Conservation (phyloP, 2,888 invertebrate genomes). For the Cheilosia vulpina region DNA sequence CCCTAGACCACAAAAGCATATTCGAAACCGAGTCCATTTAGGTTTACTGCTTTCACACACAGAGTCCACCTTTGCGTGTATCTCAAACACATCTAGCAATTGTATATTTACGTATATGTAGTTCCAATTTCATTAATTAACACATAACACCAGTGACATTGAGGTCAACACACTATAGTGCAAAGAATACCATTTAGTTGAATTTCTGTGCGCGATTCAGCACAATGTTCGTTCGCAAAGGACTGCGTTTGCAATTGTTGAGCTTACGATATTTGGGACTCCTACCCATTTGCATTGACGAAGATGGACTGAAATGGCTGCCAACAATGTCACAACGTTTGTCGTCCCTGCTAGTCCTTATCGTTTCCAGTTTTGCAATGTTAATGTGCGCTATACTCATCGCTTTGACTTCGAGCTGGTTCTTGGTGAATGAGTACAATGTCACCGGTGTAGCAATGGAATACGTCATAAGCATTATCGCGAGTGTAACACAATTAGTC, state of each 20-base stretch:
- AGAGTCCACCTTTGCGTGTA: too few relatives aligned
- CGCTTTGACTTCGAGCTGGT: not conserved
- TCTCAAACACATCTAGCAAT: too few relatives aligned
- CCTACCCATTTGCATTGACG: not conserved
- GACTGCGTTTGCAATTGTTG: slow-evolving; percentile 27
- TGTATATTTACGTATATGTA: too few relatives aligned
- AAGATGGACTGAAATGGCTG: not conserved
- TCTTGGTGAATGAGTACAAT: not conserved
- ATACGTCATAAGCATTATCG: not conserved
- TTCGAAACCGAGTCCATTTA: too few relatives aligned
- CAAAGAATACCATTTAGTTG: not conserved
- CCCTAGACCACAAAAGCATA: too few relatives aligned
- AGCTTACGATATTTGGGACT: slow-evolving; percentile 30
- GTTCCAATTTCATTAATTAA: too few relatives aligned
- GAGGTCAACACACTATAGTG: not conserved
- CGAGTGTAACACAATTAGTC: slow-evolving; percentile 2
- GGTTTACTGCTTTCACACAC: too few relatives aligned
- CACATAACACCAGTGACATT: not conserved
- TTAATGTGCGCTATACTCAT: not conserved
- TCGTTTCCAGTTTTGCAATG: not conserved
- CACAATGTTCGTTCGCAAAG: slow-evolving; percentile 33
- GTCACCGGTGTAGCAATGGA: slow-evolving; percentile 2
- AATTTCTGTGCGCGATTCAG: not conserved
- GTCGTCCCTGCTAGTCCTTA: not conserved
- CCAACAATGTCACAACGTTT: not conserved